Evolutionary conservation across 2,888 invertebrate genomes (phyloP), one percentile per base, ranked within the genome.

Genomic region (Nomada fabriciana): DNA sequence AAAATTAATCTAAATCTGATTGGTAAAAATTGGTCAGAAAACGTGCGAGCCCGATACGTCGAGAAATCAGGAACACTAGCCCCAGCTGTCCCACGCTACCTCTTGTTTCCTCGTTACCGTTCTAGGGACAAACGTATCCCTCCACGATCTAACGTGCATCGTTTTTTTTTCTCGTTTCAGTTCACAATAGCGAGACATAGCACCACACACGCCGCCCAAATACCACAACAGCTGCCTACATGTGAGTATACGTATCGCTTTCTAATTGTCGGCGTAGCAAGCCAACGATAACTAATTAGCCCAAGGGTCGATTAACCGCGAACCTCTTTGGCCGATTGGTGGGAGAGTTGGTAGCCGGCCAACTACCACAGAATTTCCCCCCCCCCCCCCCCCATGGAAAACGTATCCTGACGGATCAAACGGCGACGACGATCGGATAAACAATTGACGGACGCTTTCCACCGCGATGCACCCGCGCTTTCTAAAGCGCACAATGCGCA

Each of bases 101-200:
- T 43, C 36, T 43, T 57, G 23, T 25, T 73, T 20, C 13, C 72
- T 20, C 7, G 15, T 18, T 52, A 23, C 59, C 20, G 36, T 9
- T 64, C 59, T 20, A 65, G 36, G 47, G 60, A 65, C 64, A 25
- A 60, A 29, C 43, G 60, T 57, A 50, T 23, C 20, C 20, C 25
- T 36, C 43, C 60, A 52, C 73, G 68, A 79, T 79, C 70, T 78
- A 76, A 85, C 60, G 50, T 73, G 68, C 64, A 69, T 61, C 36
- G 15, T 70, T 64, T 57, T 79, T 57, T 79, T 80, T 76, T 79
- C 67, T 74, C 61, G 82, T 92, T 92, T 57, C 90, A 93, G 93
- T 90, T 93, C 80, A 91, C 91, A 89, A 90, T 92, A 89, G 87
- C 91, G 85, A 91, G 91, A 90, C 91, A 90, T 89, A 89, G 90